Evolutionary conservation across 2,113 vertebrate genomes (phyloP).

Genomic region (Heterotilapia buettikoferi): DNA sequence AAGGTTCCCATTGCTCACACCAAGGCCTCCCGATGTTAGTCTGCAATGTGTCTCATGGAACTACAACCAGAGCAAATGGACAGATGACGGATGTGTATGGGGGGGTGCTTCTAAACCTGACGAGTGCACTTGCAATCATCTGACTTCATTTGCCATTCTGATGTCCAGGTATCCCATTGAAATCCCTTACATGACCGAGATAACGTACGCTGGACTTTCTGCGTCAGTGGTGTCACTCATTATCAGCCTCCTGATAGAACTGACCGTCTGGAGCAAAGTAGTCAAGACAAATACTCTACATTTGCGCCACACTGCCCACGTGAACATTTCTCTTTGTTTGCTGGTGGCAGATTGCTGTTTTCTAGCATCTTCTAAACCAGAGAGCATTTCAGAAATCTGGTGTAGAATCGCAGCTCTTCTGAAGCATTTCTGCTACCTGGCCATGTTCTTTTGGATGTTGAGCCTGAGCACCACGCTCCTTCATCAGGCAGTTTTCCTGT

Average conservation of each 20-base stretch:
- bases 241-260: conserved; percentile 76
- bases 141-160: conserved; percentile 83
- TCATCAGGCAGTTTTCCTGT: conserved; percentile 82
- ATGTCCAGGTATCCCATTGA: conserved; percentile 63
- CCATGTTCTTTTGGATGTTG: conserved; percentile 94
- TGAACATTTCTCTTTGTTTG: conserved; percentile 82
- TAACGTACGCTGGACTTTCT: conserved; percentile 74
- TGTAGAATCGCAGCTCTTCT: conserved; percentile 75
- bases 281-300: conserved; percentile 82
- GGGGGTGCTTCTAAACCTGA: accelerated
- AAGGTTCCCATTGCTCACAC: neutral
- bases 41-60: conserved; percentile 80
- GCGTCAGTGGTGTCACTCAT: conserved; percentile 79
- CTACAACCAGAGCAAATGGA: neutral
- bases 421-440: conserved; percentile 84
- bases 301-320: conserved; percentile 81
- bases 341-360: conserved; percentile 80
- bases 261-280: conserved; percentile 79
- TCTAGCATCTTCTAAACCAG: conserved; percentile 44
- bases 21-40: neutral
- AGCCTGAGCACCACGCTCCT: conserved; percentile 84
- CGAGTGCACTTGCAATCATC: conserved; percentile 74
- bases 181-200: conserved; percentile 10
- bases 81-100: neutral
- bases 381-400: neutral